Evolutionary conservation across 2,797 vertebrate genomes (phyloP), one percentile per base, ranked within the genome.

Genomic region (Eremophila alpestris): DNA sequence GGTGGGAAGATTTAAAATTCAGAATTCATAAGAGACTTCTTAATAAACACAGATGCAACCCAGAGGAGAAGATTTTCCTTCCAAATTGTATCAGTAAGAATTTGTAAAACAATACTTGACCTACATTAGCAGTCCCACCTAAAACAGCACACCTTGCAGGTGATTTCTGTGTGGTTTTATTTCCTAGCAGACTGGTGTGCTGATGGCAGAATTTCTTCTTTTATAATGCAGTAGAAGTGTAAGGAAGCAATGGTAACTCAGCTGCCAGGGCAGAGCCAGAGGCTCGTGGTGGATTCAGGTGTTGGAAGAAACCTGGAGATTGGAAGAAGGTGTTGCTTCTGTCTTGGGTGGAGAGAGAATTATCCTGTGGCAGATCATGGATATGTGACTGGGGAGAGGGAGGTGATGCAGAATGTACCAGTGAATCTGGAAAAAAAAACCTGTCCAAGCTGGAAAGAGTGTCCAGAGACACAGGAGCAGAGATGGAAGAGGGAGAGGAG

Each of bases 141-240:
- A 88, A 83, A 86, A 79, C 23, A 89, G 65, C 87, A 81, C 48
- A 93, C 91, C 63, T 94, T 90, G 87, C 89, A 92, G 94, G 80
- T 94, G 92, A 78, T 92, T 96, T 92, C 70, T 48, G 4, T 63
- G 69, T 75, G 71, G 36, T 46, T 93, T 91, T 86, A 19, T 73
- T 68, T 95, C 79, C 69, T 51, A 54, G 76, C 34, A 78, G 59
- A 32, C 88, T 55, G 41, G 24, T 46, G 19, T 75, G 83, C 84
- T 87, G 82, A 56, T 78, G 63, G 82, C 63, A 81, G 71, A 71
- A 73, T 91, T 96, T 73, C 51, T 63, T 87, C 54, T 83, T 81
- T 54, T 76, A 54, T 69, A 83, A 73, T 51, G 67, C 75, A 92
- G n/a, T 36, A 69, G 59, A 63, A 76, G 36, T 12, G 38, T 46